Evolutionary conservation across 2,888 invertebrate species (phyloP), one percentile per base, ranked within the genome.

Genomic region (Machimus atricapillus): DNA sequence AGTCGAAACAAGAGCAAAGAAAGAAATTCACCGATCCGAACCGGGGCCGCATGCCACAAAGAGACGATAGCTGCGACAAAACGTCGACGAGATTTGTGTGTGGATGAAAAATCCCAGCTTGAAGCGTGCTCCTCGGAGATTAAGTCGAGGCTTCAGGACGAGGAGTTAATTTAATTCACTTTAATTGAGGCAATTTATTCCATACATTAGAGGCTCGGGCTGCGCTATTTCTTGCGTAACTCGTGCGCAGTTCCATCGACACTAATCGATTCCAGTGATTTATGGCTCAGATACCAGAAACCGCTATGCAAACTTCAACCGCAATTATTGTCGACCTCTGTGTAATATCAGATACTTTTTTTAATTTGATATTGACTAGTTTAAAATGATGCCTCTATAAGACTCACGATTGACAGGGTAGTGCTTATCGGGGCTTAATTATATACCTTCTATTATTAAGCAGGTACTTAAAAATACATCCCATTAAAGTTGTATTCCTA

Each of bases 81-180:
- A 83, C n/a, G 31, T 66, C 52, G 34, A 31, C 79, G 37, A 66
- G 82, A 83, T 83, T 83, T 83, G 82, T 83, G 82, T 66, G 66
- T 14, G 19, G 23, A 23, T 23, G 66, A 66, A 83, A 83, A 83
- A 66, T 83, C 7, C 31, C 82, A 83, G 19, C 19, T 40, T 66
- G 40, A 66, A 66, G 66, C 37, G 66, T 40, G 66, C n/a, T 66
- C 66, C 66, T 31, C 40, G 66, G 66, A 66, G 23, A 66, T 31
- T 19, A 14, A 27, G 31, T 37, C 37, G 19, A 37, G 40, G 37
- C 66, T 66, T 37, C 19, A 16, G 12, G 82, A 56, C n/a, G 46
- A n/a, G 14, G 12, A 82, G 14, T 34, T 83, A 83, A 83, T 83
- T 58, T 58, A 83, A 83, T 83, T 83, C 82, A 23, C 52, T 37